Evolutionary conservation across 2,113 vertebrate genomes (phyloP).

Genomic region (Percopsis transmontana): DNA sequence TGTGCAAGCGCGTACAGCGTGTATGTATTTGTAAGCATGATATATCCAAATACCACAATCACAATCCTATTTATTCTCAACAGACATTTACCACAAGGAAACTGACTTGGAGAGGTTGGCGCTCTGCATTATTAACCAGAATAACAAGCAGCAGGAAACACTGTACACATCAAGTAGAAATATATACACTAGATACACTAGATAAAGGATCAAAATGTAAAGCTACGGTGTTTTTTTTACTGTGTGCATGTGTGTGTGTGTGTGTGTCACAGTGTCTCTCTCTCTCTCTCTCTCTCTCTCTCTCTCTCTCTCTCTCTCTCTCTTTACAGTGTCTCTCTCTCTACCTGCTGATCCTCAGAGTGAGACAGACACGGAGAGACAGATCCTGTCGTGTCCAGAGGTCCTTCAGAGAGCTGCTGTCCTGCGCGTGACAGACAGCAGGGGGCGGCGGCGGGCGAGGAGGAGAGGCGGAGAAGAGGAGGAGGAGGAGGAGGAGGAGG

Average conservation of each 20-base stretch:
- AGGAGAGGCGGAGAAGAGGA: slow-evolving; percentile 32
- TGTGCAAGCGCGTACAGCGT: too few relatives aligned
- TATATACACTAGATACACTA: too few relatives aligned
- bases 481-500: slow-evolving; percentile 49
- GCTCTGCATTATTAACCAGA: too few relatives aligned
- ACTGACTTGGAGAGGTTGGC: too few relatives aligned
- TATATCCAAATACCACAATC: too few relatives aligned
- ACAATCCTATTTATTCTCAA: too few relatives aligned
- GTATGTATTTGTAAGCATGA: too few relatives aligned
- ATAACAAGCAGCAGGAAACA: too few relatives aligned
- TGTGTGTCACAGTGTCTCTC: slow-evolving; percentile 30
- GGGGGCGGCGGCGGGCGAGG: slow-evolving; percentile 23
- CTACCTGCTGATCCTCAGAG: slow-evolving; percentile 35
- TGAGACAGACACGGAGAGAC: slow-evolving; percentile 51
- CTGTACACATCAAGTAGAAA: too few relatives aligned
- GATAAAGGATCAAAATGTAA: too few relatives aligned
- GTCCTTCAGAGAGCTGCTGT: slow-evolving; percentile 72
- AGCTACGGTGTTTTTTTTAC: slow-evolving; percentile 22
- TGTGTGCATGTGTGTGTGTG: slow-evolving; percentile 5
- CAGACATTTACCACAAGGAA: too few relatives aligned
- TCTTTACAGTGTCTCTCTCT: slow-evolving; percentile 1
- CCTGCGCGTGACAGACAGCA: slow-evolving; percentile 50
- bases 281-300: slow-evolving; percentile 16
- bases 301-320: too few relatives aligned
- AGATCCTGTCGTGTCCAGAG: slow-evolving; percentile 54